These are phyloP conservation scores for Cercopithecus mona DNA, from an alignment of 2,113 vertebrate species.

Conservation along the genomic window DNA sequence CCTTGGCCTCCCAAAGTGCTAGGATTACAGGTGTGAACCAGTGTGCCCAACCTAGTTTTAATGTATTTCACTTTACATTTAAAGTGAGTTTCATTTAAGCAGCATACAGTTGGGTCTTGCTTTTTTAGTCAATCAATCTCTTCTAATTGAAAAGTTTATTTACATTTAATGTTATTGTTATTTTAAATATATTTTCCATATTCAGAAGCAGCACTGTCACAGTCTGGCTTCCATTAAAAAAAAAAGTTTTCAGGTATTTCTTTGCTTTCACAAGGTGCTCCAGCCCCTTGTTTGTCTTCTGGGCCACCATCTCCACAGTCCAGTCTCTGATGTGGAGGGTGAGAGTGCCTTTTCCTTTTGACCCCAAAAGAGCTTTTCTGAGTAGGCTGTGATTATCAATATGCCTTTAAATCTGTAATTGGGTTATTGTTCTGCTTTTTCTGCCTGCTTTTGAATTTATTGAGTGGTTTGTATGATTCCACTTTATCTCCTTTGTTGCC, in stretches of 20 bases:
- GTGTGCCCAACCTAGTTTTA: too few species aligned
- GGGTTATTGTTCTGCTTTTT: not conserved
- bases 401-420: not conserved
- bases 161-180: not conserved
- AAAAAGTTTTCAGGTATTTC: slow-evolving; percentile 93
- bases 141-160: not conserved
- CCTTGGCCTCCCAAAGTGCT: too few species aligned
- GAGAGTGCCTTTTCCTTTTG: not conserved
- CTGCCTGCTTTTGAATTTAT: not conserved
- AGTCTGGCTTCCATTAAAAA: slow-evolving; percentile 99
- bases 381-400: not conserved
- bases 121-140: not conserved
- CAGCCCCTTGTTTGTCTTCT: not conserved
- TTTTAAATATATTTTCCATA: slow-evolving; percentile 88
- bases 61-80: not conserved
- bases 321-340: not conserved
- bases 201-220: slow-evolving; percentile 96
- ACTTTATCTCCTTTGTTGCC: not conserved
- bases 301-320: not conserved
- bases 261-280: not conserved
- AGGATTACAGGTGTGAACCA: too few species aligned
- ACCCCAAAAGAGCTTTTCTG: not conserved
- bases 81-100: not conserved
- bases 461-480: not conserved
- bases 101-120: too few species aligned